Evolutionary conservation across 2,797 vertebrate species (phyloP), one percentile per base, ranked within the genome.

Genomic region (Artibeus lituratus): DNA sequence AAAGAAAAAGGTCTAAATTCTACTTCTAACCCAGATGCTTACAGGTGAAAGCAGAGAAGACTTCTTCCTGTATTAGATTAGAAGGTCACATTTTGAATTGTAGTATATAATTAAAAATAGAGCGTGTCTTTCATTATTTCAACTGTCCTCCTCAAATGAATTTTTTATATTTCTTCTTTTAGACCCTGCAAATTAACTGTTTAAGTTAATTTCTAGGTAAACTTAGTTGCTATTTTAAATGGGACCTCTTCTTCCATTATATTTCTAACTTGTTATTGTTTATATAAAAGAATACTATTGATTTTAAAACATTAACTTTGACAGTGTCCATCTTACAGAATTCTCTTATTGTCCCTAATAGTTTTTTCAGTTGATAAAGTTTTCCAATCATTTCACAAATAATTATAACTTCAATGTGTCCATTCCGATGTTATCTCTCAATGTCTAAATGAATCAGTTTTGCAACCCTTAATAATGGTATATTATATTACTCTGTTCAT

Each of bases 181-280:
- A 91, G 29, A 24, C 2, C 42, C 37, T 62, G 6, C 0, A 74
- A 24, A 77, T 59, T 92, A 80, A 87, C n/a, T 85, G 9, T 47
- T 88, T 78, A 62, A 88, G 32, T 90, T 83, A 82, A 94, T 87
- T 88, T 7, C 47, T 44, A 90, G 2, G 22, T 87, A 94, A 85
- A 95, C 10, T 92, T 55, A 82, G n/a, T 69, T 88, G 59, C 59
- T 82, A 35, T 87, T 95, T 94, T 92, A 90, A 95, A 81, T 76
- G 10, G 6, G 4, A 83, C 21, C 10, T 77, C 53, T 76, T 72
- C 55, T 62, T 91, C 24, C 44, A 89, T 70, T 86, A 37, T 39
- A 95, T 80, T 94, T 93, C 69, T 95, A 89, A 94, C 37, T 82
- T 96, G 15, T 22, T 78, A n/a, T 24, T 59, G 4, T 90, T 62